phyloP scores from a whole-genome alignment of 2,888 invertebrate genomes.

The Alentia gelatinosa region DNA sequence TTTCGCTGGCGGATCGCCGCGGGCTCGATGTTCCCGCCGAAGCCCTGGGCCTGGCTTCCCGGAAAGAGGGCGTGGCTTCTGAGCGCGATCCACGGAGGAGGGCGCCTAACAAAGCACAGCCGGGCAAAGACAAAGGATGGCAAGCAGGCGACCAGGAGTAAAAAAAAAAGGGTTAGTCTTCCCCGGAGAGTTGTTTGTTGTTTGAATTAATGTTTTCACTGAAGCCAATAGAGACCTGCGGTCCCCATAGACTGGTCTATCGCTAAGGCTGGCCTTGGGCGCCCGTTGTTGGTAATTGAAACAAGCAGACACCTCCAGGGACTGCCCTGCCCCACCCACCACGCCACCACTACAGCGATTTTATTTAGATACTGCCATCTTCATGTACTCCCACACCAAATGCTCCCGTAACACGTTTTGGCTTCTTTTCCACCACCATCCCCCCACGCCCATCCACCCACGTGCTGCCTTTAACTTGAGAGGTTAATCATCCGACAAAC shows the following conservation, averaged over 20 bases:
- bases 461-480: no score
- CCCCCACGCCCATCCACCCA: no score
- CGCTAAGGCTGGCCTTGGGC: not conserved
- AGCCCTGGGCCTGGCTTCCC: not conserved
- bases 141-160: not conserved
- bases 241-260: not conserved
- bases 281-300: slow-evolving; percentile 37
- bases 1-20: not conserved
- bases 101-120: not conserved
- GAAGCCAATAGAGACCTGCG: not conserved
- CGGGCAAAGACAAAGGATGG: not conserved
- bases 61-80: not conserved
- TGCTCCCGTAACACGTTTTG: no score
- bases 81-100: not conserved
- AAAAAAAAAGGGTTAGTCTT: not conserved
- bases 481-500: no score
- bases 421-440: no score
- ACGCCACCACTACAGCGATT: not conserved
- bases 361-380: not conserved
- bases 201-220: slow-evolving; percentile 41
- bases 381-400: no score
- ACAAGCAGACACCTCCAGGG: slow-evolving; percentile 25
- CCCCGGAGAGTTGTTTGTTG: slow-evolving; percentile 18
- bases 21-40: not conserved
- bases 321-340: not conserved